Base-by-base conservation (phyloP, 1,140 invertebrate species). In the Venturia canescens region DNA sequence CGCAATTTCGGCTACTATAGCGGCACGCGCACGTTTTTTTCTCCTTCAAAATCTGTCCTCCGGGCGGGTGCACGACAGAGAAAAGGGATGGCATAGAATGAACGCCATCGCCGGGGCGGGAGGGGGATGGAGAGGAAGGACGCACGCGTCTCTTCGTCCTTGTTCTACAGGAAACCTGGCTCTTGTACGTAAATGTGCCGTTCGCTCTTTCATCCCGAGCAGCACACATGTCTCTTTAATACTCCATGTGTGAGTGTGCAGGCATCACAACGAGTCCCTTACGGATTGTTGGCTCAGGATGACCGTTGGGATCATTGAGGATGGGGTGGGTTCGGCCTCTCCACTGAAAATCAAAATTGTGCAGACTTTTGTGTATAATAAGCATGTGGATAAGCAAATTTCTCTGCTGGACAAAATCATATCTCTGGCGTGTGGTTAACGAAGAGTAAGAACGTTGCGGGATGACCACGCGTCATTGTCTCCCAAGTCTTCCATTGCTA, bases 1-100 rank as follows among this genome's bases (percentile, higher is more conserved):
- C 87, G 83, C 87, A 83, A 87, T 90, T 87, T 88, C 3, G 48
- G 50, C 18, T 81, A 83, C 82, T 84, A 53, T 16, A 84, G 80
- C 83, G 86, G 85, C 87, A 88, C 87, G 88, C 88, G 88, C 86
- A 80, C 84, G 82, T 89, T 90, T 88, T 82, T 67, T 29, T 53
- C 50, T 21, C 50, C n/a, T 53, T 53, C 11, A 70, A 85, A 89
- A 85, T 85, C 82, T 82, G 86, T 89, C 87, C 53, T 57, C 53
- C 48, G 80, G 71, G 60, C 44, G 23, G 57, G 48, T 38, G 77
- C 53, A 21, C 34, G 57, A 44, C 57, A 80, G 77, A 74, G 71
- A 75, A 60, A 78, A 72, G 50, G 21, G 57, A 38, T 78, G 74
- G 50, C 66, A 23, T 60, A 67, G 29, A 72, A 72, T 29, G 21